phyloP scores from a whole-genome alignment of 2,113 vertebrate genomes.

The Spea multiplicata region DNA sequence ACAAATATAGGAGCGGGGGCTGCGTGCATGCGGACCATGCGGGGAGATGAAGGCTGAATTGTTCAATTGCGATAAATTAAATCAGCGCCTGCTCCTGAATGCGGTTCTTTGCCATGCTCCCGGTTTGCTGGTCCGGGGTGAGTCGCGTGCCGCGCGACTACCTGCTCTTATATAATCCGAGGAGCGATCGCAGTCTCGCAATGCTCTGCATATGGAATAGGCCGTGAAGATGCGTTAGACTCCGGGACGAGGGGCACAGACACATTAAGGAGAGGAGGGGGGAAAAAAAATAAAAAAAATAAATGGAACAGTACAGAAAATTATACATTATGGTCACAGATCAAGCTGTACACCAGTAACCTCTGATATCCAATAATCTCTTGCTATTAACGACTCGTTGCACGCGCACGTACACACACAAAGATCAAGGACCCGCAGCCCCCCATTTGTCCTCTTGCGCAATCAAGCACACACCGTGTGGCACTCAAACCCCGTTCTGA shows the following conservation, averaged over 20 bases:
- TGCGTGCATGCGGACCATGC: too few relatives aligned
- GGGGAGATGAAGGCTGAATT: too few relatives aligned
- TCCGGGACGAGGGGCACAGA: too few relatives aligned
- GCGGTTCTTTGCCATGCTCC: too few relatives aligned
- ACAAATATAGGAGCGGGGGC: too few relatives aligned
- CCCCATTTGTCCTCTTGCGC: slow-evolving; percentile 5
- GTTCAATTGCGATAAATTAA: too few relatives aligned
- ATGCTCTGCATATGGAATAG: background rate
- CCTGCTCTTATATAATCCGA: too few relatives aligned
- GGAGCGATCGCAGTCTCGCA: background rate
- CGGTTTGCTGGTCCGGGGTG: too few relatives aligned
- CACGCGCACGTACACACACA: slow-evolving; percentile 21
- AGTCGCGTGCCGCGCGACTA: too few relatives aligned
- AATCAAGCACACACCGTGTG: slow-evolving; percentile 35
- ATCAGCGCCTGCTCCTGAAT: too few relatives aligned
- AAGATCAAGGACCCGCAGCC: slow-evolving; percentile 41
- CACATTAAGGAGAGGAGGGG: too few relatives aligned
- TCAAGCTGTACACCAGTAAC: background rate
- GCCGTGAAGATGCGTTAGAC: background rate
- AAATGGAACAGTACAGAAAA: background rate
- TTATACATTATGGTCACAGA: background rate
- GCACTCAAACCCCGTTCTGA: background rate
- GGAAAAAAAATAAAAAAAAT: background rate
- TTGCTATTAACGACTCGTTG: slow-evolving; percentile 16
- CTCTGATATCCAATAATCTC: slow-evolving; percentile 4